Conservation (phyloP, 2,888 invertebrate species). For the Drosophila diplacantha region DNA sequence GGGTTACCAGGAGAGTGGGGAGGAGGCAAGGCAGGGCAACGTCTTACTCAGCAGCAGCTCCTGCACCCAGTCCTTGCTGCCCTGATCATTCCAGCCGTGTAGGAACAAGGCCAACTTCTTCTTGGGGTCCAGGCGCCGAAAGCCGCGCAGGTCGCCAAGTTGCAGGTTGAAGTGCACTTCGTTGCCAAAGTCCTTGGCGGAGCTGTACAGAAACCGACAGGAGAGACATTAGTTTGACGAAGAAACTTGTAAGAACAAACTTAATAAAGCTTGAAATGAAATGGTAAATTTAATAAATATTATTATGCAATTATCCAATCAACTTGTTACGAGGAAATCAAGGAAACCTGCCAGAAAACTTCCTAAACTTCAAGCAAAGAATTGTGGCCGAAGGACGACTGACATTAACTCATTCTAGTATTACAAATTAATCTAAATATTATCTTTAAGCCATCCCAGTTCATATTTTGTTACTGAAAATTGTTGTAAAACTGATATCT, state of each 20-base stretch:
- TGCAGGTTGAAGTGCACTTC: conserved; percentile 69
- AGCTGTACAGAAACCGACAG: conserved; percentile 38
- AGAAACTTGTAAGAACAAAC: too few species aligned
- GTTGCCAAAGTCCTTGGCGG: conserved; percentile 54
- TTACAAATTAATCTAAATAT: neutral
- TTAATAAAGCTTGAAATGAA: too few species aligned
- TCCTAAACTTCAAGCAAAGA: too few species aligned
- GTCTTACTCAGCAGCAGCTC: conserved; percentile 70
- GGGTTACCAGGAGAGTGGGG: too few species aligned
- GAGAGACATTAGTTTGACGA: too few species aligned
- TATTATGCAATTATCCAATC: too few species aligned
- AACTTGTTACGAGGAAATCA: neutral
- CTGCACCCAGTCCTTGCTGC: conserved; percentile 75
- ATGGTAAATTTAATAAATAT: too few species aligned
- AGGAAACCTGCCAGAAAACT: too few species aligned
- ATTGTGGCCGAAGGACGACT: too few species aligned
- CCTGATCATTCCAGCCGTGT: conserved; percentile 77
- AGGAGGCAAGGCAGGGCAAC: neutral
- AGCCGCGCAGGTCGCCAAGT: conserved; percentile 71
- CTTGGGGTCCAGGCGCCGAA: conserved; percentile 62
- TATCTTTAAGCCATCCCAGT: neutral
- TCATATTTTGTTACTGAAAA: neutral
- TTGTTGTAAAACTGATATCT: too few species aligned
- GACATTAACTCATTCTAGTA: too few species aligned
- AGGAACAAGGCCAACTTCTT: conserved; percentile 74